Base-by-base conservation (phyloP, 2,797 vertebrate species). In the Coregonus sp. region DNA sequence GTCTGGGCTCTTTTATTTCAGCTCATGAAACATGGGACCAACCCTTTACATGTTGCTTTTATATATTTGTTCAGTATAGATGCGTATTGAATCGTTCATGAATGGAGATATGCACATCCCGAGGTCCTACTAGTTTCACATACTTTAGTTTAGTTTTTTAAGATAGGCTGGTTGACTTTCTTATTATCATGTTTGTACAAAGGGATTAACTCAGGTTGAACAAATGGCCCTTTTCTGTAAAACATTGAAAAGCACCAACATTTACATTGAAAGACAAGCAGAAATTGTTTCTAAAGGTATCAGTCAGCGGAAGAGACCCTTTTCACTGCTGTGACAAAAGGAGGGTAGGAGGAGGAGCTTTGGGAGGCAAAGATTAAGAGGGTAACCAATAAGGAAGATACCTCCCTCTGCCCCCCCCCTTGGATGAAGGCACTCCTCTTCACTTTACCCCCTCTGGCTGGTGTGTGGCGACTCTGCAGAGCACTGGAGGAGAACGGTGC, bases 301-400 rank as follows among this genome's bases (percentile, higher is more conserved):
- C 90, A 91, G 82, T 91, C 88, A 88, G 89, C 72, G 86, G 84
- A 81, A 88, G 86, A 90, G 85, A 88, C 88, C 73, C 91, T 90
- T 94, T 93, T 94, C 90, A 94, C 70, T 77, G 81, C 86, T 76
- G 78, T 86, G 84, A 93, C 92, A 94, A 94, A 94, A 78, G 89
- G 78, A 81, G 83, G 59, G 82, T 75, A 82, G 81, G 77, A 75
- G 74, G 89, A 89, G 92, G 90, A 90, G 90, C 81, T 63, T 78
- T 70, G 77, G 81, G 84, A 86, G 89, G 85, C 91, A 89, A 61
- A 91, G 90, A 89, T 90, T 85, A 85, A 82, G 80, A 77, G 71
- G 78, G 76, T 80, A 87, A 87, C 92, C 92, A 93, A 90, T 93
- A 67, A 89, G 63, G 72, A 85, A 78, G 72, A 75, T 81, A 84